These are phyloP conservation scores for Vulpes lagopus DNA, from an alignment of 2,113 vertebrate genomes.

Conservation along the genomic window DNA sequence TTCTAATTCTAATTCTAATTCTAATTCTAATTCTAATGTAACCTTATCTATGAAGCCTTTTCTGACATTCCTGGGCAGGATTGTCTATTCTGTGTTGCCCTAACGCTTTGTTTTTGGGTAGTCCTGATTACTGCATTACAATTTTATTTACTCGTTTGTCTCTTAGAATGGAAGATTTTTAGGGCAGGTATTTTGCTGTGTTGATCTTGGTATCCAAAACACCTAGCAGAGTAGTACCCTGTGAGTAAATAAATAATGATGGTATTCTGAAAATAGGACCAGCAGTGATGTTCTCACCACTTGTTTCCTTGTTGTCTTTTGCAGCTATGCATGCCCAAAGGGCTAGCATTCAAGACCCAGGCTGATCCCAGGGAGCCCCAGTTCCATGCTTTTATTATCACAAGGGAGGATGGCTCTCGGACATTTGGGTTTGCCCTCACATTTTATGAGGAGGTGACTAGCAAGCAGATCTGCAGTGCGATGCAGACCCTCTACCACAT, in stretches of 20 bases:
- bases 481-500: conserved; percentile 99
- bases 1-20: too few relatives aligned
- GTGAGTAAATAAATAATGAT: not conserved
- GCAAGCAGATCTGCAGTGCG: conserved; percentile 99
- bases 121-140: not conserved
- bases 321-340: conserved; percentile 99
- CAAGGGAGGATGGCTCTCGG: conserved; percentile 98
- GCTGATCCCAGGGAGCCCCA: conserved; percentile 94
- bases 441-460: conserved; percentile 99
- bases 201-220: not conserved
- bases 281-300: conserved; percentile 3
- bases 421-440: conserved; percentile 99
- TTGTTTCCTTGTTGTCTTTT: conserved; percentile 73
- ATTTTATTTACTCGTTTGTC: conserved; percentile 36
- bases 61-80: not conserved
- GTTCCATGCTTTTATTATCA: conserved; percentile 99
- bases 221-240: not conserved
- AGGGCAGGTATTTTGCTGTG: conserved; percentile 8
- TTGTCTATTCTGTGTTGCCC: conserved; percentile 1
- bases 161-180: conserved; percentile 41
- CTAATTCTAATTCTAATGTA: conserved; percentile 24
- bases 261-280: not conserved
- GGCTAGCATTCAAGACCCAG: conserved; percentile 98
- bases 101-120: conserved; percentile 16
- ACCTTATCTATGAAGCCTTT: conserved; percentile 31